phyloP scores from a whole-genome alignment of 1,140 invertebrate genomes.

The Neodiprion fabricii region DNA sequence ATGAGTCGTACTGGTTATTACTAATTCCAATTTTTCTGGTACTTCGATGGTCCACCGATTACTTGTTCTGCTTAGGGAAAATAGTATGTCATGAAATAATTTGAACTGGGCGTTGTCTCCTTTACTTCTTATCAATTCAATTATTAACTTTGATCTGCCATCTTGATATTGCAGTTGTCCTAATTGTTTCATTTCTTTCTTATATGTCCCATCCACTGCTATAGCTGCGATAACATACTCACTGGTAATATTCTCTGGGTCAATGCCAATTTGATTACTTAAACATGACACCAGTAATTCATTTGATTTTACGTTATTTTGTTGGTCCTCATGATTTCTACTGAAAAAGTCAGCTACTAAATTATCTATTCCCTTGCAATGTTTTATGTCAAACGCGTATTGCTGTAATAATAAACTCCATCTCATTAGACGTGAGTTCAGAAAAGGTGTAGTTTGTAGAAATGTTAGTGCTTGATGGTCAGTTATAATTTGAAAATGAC shows the following conservation, averaged over 20 bases:
- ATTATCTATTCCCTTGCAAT: constrained; percentile 12
- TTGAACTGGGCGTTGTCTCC: too few species aligned
- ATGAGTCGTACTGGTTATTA: constrained; percentile 7
- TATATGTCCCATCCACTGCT: neutral
- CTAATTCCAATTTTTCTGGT: neutral
- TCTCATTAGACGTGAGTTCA: neutral
- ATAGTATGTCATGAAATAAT: neutral
- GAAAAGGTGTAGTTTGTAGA: constrained; percentile 4
- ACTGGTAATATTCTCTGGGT: neutral
- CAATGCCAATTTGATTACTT: neutral
- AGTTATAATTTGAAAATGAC: constrained; percentile 18
- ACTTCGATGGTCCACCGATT: neutral
- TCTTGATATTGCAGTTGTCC: too few species aligned
- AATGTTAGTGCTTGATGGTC: constrained; percentile 12
- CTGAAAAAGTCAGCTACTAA: neutral
- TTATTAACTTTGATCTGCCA: neutral
- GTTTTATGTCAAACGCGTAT: constrained; percentile 3
- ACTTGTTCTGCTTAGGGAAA: neutral
- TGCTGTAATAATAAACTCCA: constrained; percentile 20
- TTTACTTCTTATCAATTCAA: neutral
- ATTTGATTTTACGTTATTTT: neutral
- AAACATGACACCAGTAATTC: neutral
- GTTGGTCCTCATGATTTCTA: neutral
- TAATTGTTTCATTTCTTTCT: neutral
- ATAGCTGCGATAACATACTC: neutral